phyloP scores from a whole-genome alignment of 2,113 vertebrate species.

The Dicrurus megarhynchus region DNA sequence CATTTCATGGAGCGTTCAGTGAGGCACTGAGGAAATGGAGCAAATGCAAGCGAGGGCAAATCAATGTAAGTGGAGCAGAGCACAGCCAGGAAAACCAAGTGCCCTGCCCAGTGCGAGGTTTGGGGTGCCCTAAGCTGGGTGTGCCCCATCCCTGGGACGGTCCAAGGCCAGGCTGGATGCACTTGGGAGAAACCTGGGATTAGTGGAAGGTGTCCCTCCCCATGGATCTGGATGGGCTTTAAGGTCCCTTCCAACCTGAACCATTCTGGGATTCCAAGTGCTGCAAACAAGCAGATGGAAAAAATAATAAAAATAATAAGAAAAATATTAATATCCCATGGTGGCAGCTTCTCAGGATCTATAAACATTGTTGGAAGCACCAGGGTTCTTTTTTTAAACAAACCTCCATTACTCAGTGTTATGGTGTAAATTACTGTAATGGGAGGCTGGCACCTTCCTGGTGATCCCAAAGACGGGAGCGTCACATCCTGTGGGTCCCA shows the following conservation, averaged over 20 bases:
- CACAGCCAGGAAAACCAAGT: not conserved
- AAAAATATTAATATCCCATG: not conserved
- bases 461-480: not conserved
- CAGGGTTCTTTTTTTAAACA: not conserved
- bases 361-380: not conserved
- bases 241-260: not conserved
- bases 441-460: not conserved
- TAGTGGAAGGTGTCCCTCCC: not conserved
- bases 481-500: not conserved
- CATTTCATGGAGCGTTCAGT: not conserved
- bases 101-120: not conserved
- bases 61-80: not conserved
- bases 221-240: not conserved
- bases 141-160: not conserved
- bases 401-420: fast-evolving
- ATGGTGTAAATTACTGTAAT: not conserved
- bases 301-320: not conserved
- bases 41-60: not conserved
- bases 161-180: not conserved
- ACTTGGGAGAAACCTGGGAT: not conserved
- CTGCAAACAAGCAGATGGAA: not conserved
- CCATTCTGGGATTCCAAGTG: not conserved
- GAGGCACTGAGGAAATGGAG: not conserved
- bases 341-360: not conserved
- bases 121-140: not conserved